A percentile compares a stretch with the other conserved stretches of the same genome.
Conservation (phyloP, 2,797 vertebrate genomes). For the Aeoliscus strigatus region DNA sequence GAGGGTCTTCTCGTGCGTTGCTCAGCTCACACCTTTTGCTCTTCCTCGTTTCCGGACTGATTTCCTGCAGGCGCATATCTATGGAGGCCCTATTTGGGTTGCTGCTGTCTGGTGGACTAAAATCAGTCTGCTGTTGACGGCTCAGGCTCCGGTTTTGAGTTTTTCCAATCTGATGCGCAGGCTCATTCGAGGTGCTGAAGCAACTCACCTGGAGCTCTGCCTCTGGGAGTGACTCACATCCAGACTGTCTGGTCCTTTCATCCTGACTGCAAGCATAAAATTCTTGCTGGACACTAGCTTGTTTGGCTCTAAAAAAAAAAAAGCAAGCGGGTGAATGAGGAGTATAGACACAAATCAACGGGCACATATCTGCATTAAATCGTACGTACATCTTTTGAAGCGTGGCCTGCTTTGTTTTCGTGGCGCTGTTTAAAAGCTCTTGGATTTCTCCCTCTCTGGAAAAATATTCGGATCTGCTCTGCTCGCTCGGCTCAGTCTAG, state of each 20-base stretch:
- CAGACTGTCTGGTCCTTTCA: slow-evolving; percentile 36
- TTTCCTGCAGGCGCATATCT: slow-evolving; percentile 31
- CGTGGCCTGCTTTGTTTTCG: slow-evolving; percentile 68
- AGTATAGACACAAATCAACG: too few species aligned
- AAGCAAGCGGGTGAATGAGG: slow-evolving; percentile 41
- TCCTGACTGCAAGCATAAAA: slow-evolving; percentile 12
- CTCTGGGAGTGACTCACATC: slow-evolving; percentile 29
- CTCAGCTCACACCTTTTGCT: slow-evolving; percentile 56
- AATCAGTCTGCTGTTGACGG: slow-evolving; percentile 27
- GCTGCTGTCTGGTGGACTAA: slow-evolving; percentile 21
- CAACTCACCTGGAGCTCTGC: slow-evolving; percentile 17
- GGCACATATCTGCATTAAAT: slow-evolving; percentile 62
- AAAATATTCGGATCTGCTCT: slow-evolving; percentile 79
- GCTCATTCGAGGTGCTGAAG: slow-evolving; percentile 3
- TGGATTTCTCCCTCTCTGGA: slow-evolving; percentile 67
- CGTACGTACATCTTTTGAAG: slow-evolving; percentile 79
- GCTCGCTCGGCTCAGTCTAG: slow-evolving; percentile 62
- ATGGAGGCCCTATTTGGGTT: slow-evolving; percentile 22
- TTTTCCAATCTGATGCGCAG: too few species aligned
- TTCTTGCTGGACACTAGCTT: slow-evolving; percentile 46
- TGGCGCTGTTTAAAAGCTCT: slow-evolving; percentile 63
- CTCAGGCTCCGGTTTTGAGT: slow-evolving; percentile 18
- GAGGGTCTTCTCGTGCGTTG: slow-evolving; percentile 58
- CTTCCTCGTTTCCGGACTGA: slow-evolving; percentile 36
- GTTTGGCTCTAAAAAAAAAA: slow-evolving; percentile 63